Evolutionary conservation across 1,140 invertebrate species (phyloP).

Genomic region (Agraylea sexmaculata): DNA sequence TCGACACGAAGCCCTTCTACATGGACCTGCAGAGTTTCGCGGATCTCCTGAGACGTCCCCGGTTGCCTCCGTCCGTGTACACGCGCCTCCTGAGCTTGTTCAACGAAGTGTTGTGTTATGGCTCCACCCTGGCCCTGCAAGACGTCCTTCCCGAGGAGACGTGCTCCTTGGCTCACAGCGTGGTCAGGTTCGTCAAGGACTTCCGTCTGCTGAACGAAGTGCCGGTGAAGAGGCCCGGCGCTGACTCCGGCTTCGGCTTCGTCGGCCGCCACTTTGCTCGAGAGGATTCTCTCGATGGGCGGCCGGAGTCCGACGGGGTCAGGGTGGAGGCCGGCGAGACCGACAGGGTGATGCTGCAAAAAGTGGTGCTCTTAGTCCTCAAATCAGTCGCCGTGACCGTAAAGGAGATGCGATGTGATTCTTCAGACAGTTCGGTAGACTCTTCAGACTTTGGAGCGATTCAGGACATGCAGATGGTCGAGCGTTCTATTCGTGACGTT

Average conservation of each 20-base stretch:
- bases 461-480: constrained; percentile 79
- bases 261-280: constrained; percentile 26
- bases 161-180: constrained; percentile 68
- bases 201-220: constrained; percentile 60
- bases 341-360: constrained; percentile 65
- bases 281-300: constrained; percentile 23
- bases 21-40: constrained; percentile 72
- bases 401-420: constrained; percentile 76
- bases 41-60: constrained; percentile 53
- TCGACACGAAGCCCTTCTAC: constrained; percentile 81
- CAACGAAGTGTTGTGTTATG: constrained; percentile 82
- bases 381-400: constrained; percentile 84
- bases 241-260: constrained; percentile 42
- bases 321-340: constrained; percentile 34
- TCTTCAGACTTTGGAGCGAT: constrained; percentile 75
- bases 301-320: constrained; percentile 28
- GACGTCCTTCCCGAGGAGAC: constrained; percentile 78
- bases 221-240: constrained; percentile 32
- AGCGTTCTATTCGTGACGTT: constrained; percentile 72
- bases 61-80: constrained; percentile 68
- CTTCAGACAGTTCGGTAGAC: constrained; percentile 67
- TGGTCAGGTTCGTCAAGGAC: constrained; percentile 76
- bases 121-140: constrained; percentile 75
- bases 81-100: constrained; percentile 71
- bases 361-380: constrained; percentile 70